Conservation (phyloP, 2,113 vertebrate species). For the Lethenteron reissneri region DNA sequence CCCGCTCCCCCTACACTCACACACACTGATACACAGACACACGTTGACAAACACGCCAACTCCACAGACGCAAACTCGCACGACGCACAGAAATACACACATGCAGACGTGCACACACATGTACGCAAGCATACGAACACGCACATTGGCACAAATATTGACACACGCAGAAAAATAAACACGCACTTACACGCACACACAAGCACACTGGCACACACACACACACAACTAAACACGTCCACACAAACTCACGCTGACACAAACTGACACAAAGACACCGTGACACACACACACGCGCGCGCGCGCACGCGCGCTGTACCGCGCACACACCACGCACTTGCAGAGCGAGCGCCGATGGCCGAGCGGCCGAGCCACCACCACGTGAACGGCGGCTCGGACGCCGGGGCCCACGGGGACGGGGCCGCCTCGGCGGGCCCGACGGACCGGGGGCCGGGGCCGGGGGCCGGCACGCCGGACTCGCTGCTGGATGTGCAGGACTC, state of each 20-base stretch:
- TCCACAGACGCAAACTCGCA: not conserved
- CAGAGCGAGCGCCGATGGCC: constrained; percentile 18
- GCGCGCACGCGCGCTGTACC: constrained; percentile 9
- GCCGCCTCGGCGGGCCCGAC: too few relatives aligned
- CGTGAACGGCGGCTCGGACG: constrained; percentile 18
- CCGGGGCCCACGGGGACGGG: too few relatives aligned
- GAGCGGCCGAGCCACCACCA: constrained; percentile 17
- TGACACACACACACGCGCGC: constrained; percentile 7
- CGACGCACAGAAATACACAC: not conserved
- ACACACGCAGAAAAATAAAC: constrained; percentile 16
- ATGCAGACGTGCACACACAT: not conserved
- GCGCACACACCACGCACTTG: accelerated
- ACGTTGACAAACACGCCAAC: not conserved
- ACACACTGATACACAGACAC: not conserved
- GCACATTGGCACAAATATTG: not conserved
- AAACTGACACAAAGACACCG: not conserved
- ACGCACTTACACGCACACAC: constrained; percentile 8
- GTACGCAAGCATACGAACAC: not conserved
- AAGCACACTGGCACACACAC: not conserved
- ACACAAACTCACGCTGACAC: not conserved
- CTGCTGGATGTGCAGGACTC: constrained; percentile 11
- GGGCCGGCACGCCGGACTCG: too few relatives aligned
- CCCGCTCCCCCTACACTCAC: not conserved
- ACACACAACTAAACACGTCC: constrained; percentile 20
- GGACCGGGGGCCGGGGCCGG: too few relatives aligned